A percentile compares a stretch with the other conserved stretches of the same genome.
Conservation (phyloP, 1,140 invertebrate genomes). For the Druon quercuslanigerum region DNA sequence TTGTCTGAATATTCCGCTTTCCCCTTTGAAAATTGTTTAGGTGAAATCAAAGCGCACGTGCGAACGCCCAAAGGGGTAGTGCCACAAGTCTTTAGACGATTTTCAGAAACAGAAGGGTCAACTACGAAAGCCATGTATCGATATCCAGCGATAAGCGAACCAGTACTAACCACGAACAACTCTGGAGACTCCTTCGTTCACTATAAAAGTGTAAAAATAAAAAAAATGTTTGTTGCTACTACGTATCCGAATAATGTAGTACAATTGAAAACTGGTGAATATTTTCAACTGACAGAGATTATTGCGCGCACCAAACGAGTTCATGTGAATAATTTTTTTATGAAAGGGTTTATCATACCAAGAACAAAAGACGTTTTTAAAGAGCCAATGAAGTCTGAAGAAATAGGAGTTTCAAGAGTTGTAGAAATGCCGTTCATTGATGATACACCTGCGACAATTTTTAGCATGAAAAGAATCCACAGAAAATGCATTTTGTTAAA, state of each 20-base stretch:
- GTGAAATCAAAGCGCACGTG: conserved; percentile 10
- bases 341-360: background rate
- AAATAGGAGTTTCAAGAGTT: background rate
- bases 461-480: too few relatives aligned
- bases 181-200: background rate
- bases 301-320: too few relatives aligned
- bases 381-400: background rate
- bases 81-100: conserved; percentile 30
- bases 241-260: background rate
- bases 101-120: background rate
- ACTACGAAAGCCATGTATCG: background rate
- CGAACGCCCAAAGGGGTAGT: background rate
- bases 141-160: background rate
- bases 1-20: conserved; percentile 3
- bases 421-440: too few relatives aligned
- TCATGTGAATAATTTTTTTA: background rate
- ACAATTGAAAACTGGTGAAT: background rate
- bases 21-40: conserved; percentile 26
- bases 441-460: too few relatives aligned
- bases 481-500: too few relatives aligned
- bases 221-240: background rate
- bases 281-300: background rate
- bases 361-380: background rate
- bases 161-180: background rate
- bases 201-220: background rate